These are phyloP conservation scores for Dendrolimus houi DNA, from an alignment of 2,888 invertebrate species.

Conservation along the genomic window DNA sequence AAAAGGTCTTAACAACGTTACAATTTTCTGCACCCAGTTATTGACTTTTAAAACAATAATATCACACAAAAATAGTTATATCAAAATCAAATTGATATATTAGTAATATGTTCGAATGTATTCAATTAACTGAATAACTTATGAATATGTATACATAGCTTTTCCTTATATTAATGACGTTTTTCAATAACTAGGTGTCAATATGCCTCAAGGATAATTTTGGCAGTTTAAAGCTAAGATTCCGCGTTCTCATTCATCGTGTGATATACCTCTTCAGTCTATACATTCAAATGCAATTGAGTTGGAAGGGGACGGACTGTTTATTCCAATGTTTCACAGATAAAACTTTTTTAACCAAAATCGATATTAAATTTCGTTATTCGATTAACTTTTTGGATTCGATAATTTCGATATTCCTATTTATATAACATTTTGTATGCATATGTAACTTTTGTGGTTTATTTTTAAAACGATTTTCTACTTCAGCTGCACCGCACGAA, in stretches of 20 bases:
- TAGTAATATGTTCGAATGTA: too few relatives aligned
- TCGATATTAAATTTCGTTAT: neutral
- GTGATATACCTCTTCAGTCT: constrained; percentile 23
- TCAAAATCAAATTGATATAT: neutral
- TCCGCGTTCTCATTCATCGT: constrained; percentile 2
- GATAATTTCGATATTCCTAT: neutral
- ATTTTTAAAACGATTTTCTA: neutral
- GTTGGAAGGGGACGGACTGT: constrained; percentile 46
- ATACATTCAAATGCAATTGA: constrained; percentile 37
- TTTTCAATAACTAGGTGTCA: neutral
- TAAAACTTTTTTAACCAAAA: neutral
- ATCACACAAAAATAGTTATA: neutral
- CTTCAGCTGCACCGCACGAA: neutral
- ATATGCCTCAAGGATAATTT: neutral
- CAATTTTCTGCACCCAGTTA: constrained; percentile 2
- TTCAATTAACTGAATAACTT: too few relatives aligned
- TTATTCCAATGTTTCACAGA: neutral
- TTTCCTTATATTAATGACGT: too few relatives aligned
- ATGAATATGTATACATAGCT: too few relatives aligned
- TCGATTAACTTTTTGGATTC: neutral
- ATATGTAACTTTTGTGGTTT: constrained; percentile 2
- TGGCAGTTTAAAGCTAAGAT: neutral
- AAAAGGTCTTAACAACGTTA: constrained; percentile 1
- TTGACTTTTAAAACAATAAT: neutral
- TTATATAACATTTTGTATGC: constrained; percentile 13